These are phyloP conservation scores for Paragorgia papillata DNA, from an alignment of 92 coral and sea anemone genomes.

Conservation along the genomic window DNA sequence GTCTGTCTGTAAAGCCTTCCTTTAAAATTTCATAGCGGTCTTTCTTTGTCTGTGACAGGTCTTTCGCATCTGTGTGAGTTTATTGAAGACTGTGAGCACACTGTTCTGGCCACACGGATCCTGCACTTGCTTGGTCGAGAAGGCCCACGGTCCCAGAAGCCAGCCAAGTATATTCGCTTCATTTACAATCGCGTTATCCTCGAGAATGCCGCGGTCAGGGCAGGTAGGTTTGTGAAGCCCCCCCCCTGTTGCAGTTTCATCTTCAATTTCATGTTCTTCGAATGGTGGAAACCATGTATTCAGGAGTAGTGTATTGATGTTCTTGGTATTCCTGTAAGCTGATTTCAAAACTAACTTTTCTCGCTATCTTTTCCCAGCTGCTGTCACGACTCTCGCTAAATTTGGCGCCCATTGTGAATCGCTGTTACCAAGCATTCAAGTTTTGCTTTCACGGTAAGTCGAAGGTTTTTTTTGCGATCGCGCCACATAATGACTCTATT, in stretches of 20 bases:
- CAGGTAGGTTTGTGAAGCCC: conserved; percentile 60
- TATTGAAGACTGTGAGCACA: conserved; percentile 99
- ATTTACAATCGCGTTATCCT: conserved; percentile 96
- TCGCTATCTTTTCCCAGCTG: conserved; percentile 58
- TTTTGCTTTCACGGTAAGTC: conserved; percentile 84
- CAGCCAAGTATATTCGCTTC: conserved; percentile 90
- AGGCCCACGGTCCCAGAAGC: conserved; percentile 94
- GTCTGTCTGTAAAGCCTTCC: too few species aligned
- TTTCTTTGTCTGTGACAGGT: conserved; percentile 67
- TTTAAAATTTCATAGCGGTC: too few species aligned
- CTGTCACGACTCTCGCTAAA: conserved; percentile 96
- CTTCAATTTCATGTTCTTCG: too few species aligned
- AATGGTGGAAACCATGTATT: too few species aligned
- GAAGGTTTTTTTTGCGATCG: not conserved
- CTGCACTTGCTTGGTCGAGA: conserved; percentile 96
- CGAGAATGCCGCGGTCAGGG: conserved; percentile 98
- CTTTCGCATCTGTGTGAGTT: conserved; percentile 98
- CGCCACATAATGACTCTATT: not conserved
- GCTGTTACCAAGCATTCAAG: conserved; percentile 85
- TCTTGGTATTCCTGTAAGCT: too few species aligned
- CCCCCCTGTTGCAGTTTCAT: too few species aligned
- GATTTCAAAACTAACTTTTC: too few species aligned
- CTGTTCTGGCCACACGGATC: conserved; percentile 95
- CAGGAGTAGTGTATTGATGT: too few species aligned
- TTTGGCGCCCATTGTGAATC: conserved; percentile 98